Conservation (phyloP, 2,888 invertebrate genomes). For the Cephus runcator region DNA sequence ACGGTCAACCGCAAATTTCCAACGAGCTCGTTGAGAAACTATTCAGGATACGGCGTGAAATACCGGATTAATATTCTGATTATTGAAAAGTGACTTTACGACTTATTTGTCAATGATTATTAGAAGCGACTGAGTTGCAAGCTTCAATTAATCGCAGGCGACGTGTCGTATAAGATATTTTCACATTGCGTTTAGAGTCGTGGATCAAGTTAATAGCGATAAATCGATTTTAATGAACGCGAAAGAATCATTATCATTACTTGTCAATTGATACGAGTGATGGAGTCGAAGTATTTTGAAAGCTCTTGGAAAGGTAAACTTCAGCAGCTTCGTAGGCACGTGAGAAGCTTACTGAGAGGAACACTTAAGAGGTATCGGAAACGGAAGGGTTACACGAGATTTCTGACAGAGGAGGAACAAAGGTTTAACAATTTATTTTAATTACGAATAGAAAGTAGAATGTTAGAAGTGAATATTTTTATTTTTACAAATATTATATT, state of each 20-base stretch:
- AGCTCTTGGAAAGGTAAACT: conserved; percentile 56
- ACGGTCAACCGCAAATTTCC: no score
- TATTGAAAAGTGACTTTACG: no score
- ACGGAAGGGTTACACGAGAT: conserved; percentile 71
- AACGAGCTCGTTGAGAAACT: no score
- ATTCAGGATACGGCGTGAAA: no score
- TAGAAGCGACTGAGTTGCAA: no score
- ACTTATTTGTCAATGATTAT: no score
- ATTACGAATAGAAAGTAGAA: no score
- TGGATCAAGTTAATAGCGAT: background rate
- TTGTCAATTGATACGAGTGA: conserved; percentile 27
- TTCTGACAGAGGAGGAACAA: conserved; percentile 78
- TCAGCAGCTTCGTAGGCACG: conserved; percentile 46
- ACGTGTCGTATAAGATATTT: no score
- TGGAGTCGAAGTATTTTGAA: conserved; percentile 56
- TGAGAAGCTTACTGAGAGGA: conserved; percentile 44
- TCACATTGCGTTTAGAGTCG: no score
- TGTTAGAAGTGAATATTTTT: conserved; percentile 29
- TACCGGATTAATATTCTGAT: no score
- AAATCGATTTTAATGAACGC: background rate
- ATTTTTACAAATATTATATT: no score
- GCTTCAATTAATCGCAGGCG: no score
- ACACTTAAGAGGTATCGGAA: conserved; percentile 55
- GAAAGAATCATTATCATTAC: background rate
- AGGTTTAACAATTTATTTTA: conserved; percentile 66